Percentiles rank a stretch among this genome's conserved stretches.
Conservation (phyloP, 2,888 invertebrate species). For the Bibio marci region DNA sequence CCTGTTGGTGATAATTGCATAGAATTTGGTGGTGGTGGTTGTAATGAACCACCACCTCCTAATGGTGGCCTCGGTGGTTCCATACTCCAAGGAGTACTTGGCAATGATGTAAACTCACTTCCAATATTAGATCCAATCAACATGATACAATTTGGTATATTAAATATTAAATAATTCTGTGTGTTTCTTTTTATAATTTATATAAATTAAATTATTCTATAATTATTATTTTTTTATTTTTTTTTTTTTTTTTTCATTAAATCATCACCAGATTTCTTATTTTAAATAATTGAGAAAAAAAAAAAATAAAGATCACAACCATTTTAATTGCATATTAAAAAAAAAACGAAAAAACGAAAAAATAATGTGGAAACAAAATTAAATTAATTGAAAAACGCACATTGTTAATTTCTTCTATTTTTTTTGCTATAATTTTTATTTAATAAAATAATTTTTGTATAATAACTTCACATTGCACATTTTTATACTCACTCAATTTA, state of each 20-base stretch:
- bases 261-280: background rate
- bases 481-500: too few relatives aligned
- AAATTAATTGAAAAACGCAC: too few relatives aligned
- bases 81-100: constrained; percentile 20
- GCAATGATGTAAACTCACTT: constrained; percentile 18
- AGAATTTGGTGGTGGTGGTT: constrained; percentile 24
- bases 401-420: too few relatives aligned
- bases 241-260: constrained; percentile 2
- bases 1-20: constrained; percentile 38
- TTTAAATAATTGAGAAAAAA: background rate
- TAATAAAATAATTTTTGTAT: too few relatives aligned
- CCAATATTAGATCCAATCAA: constrained; percentile 20
- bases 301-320: too few relatives aligned
- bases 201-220: constrained; percentile 2
- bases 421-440: too few relatives aligned
- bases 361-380: too few relatives aligned
- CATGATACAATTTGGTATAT: constrained; percentile 14
- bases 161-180: background rate
- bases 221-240: constrained; percentile 4
- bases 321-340: too few relatives aligned
- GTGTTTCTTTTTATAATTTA: background rate
- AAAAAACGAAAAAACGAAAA: too few relatives aligned
- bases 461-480: too few relatives aligned
- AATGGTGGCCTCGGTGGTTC: constrained; percentile 16
- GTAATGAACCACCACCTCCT: constrained; percentile 16